phyloP scores from a whole-genome alignment of 2,113 vertebrate genomes.

The Diadophis punctatus region DNA sequence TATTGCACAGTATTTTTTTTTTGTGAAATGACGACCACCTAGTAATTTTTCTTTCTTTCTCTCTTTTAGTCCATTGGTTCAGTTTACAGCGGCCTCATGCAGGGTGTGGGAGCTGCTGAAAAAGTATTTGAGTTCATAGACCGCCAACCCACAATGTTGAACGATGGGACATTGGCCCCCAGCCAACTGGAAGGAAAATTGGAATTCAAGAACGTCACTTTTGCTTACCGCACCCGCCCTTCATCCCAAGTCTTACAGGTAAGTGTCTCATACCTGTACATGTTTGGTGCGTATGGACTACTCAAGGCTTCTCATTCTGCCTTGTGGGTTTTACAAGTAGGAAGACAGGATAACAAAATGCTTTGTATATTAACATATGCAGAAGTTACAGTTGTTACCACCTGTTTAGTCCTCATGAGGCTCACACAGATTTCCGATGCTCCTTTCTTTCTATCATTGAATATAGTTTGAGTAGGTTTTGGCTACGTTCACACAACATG shows the following conservation, averaged over 20 bases:
- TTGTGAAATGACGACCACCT: not conserved
- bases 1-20: not conserved
- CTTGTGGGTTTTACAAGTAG: not conserved
- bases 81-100: constrained; percentile 94
- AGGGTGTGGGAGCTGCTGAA: constrained; percentile 93
- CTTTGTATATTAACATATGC: not conserved
- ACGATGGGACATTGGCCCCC: constrained; percentile 77
- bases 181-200: constrained; percentile 81
- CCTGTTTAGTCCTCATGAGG: not conserved
- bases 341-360: not conserved
- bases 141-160: constrained; percentile 78
- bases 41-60: not conserved
- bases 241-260: constrained; percentile 87
- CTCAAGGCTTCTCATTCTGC: not conserved
- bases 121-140: constrained; percentile 96
- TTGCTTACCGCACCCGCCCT: constrained; percentile 87
- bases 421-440: too few relatives aligned
- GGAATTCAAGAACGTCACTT: constrained; percentile 87
- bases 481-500: not conserved
- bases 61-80: constrained; percentile 82
- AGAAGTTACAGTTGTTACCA: not conserved
- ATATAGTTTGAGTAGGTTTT: not conserved
- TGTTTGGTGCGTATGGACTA: not conserved
- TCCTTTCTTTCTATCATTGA: too few relatives aligned
- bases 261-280: not conserved